phyloP scores from a whole-genome alignment of 2,113 vertebrate genomes.

The Anarhynchus alexandrinus region DNA sequence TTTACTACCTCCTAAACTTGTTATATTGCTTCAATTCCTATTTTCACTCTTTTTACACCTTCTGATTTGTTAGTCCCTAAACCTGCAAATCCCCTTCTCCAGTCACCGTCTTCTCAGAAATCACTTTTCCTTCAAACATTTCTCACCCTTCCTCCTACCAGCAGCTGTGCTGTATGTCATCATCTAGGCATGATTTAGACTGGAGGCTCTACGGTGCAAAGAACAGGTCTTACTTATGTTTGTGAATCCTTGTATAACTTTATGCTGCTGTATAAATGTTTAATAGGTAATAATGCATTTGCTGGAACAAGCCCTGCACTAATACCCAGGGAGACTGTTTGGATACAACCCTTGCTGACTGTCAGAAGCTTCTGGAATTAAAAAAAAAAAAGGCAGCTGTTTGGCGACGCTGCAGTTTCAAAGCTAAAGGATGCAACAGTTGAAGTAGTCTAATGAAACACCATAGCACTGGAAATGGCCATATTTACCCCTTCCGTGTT shows the following conservation, averaged over 20 bases:
- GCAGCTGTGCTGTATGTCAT: not conserved
- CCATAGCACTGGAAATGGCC: fast-evolving
- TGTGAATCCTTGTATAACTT: conserved; percentile 18
- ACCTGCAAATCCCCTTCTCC: not conserved
- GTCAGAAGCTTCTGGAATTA: conserved; percentile 31
- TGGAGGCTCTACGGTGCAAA: not conserved
- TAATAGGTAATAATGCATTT: conserved; percentile 62
- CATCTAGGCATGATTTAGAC: not conserved
- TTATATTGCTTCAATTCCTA: not conserved
- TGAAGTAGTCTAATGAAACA: not conserved
- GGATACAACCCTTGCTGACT: conserved; percentile 27
- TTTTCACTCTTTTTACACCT: not conserved
- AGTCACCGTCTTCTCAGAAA: not conserved
- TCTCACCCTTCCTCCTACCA: not conserved
- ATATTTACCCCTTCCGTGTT: not conserved
- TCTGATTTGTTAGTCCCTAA: not conserved
- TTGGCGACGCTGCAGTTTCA: conserved; percentile 25
- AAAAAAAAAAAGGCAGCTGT: not conserved
- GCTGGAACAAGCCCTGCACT: conserved; percentile 23
- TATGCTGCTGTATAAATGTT: conserved; percentile 51
- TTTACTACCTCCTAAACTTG: not conserved
- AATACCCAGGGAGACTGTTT: not conserved
- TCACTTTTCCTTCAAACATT: not conserved
- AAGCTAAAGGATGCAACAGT: not conserved
- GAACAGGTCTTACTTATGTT: conserved; percentile 26